Evolutionary conservation across 2,888 invertebrate species (phyloP).

Genomic region (Pyrgus malvae): DNA sequence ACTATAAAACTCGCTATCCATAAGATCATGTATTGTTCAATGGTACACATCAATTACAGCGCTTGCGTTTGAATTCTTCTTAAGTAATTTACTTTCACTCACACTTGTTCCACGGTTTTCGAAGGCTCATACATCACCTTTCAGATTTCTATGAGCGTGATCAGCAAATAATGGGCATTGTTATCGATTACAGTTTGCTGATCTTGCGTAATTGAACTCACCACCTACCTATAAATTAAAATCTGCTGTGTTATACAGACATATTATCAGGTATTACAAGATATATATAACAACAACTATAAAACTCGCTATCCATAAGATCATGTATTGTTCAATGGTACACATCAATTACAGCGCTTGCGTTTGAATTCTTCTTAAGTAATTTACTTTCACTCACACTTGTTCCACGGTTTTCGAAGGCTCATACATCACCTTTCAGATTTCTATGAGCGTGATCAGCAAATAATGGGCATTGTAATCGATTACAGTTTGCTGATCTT

Average conservation of each 20-base stretch:
- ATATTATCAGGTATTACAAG: no score
- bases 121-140: background rate
- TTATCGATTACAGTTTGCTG: constrained; percentile 1
- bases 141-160: constrained; percentile 1
- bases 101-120: background rate
- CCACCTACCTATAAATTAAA: no score
- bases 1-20: no score
- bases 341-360: constrained; percentile 25
- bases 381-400: constrained; percentile 39
- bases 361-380: constrained; percentile 30
- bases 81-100: constrained; percentile 38
- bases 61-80: constrained; percentile 30
- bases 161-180: background rate
- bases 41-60: constrained; percentile 24
- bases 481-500: constrained; percentile 3
- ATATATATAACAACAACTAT: no score
- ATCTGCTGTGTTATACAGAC: no score
- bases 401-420: background rate
- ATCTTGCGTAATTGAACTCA: background rate
- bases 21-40: constrained; percentile 27
- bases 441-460: constrained; percentile 8
- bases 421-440: background rate
- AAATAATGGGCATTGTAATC: constrained; percentile 10
- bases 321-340: constrained; percentile 24
- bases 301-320: no score